Percentiles rank a stretch among this genome's conserved stretches.
Evolutionary conservation across 2,797 vertebrate species (phyloP).

Genomic region (Oreochromis mossambicus): DNA sequence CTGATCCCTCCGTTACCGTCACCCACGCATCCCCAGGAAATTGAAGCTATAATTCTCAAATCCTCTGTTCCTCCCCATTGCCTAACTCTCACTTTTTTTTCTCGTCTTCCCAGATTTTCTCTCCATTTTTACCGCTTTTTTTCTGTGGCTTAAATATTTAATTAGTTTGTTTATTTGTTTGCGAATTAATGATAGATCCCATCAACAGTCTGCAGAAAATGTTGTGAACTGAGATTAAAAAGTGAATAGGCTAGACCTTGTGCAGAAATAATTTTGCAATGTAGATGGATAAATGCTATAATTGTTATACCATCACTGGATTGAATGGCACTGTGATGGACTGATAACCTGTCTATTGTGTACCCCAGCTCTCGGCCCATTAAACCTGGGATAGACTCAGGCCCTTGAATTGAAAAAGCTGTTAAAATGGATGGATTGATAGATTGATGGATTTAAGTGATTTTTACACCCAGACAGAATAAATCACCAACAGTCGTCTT

Average conservation of each 20-base stretch:
- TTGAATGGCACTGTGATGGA: neutral
- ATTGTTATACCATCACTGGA: neutral
- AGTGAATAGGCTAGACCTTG: neutral
- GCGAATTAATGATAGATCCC: slow-evolving; percentile 2
- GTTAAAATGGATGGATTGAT: neutral
- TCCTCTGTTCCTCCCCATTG: slow-evolving; percentile 35
- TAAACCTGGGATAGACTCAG: neutral
- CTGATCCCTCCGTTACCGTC: slow-evolving; percentile 61
- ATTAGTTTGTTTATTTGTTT: slow-evolving; percentile 22
- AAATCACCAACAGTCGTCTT: neutral
- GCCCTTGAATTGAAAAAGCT: neutral
- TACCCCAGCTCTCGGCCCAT: neutral
- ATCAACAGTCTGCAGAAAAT: neutral
- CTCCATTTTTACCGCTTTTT: neutral
- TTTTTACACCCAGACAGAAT: neutral
- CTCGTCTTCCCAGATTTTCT: neutral
- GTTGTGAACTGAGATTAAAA: neutral
- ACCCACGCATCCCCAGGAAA: slow-evolving; percentile 69
- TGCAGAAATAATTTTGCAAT: neutral
- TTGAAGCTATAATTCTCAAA: slow-evolving; percentile 78
- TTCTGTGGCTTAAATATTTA: neutral
- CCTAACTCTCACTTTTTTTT: slow-evolving; percentile 9
- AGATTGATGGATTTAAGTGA: neutral
- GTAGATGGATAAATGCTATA: neutral
- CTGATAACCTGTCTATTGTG: neutral